phyloP scores from a whole-genome alignment of 2,113 vertebrate species.

The Gasterosteus aculeatus region DNA sequence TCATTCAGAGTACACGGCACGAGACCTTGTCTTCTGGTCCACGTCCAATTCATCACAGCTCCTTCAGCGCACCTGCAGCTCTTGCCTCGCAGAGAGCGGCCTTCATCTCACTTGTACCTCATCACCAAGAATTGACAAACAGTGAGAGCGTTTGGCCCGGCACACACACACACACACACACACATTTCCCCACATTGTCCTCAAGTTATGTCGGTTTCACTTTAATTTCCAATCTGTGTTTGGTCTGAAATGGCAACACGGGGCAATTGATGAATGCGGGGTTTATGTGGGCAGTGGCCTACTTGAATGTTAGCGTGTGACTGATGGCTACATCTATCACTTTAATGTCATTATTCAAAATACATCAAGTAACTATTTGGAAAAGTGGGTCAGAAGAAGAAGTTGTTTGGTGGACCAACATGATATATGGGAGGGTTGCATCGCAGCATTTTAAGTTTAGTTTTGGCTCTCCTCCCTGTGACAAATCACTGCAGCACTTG shows the following conservation, averaged over 20 bases:
- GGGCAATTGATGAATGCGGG: slow-evolving; percentile 65
- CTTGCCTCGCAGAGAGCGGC: slow-evolving; percentile 14
- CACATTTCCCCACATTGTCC: neutral
- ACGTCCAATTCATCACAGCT: slow-evolving; percentile 66
- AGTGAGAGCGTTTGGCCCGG: neutral
- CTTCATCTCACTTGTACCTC: slow-evolving; percentile 43
- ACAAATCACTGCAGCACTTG: slow-evolving; percentile 58
- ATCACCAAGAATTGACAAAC: slow-evolving; percentile 12
- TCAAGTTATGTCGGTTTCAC: slow-evolving; percentile 34
- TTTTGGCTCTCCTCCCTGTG: slow-evolving; percentile 50
- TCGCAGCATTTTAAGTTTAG: slow-evolving; percentile 53
- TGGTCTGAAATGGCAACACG: slow-evolving; percentile 52
- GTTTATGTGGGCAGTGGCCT: slow-evolving; percentile 70
- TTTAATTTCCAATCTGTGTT: slow-evolving; percentile 46
- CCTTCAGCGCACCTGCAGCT: slow-evolving; percentile 10
- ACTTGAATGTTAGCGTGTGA: slow-evolving; percentile 72
- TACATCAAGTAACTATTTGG: slow-evolving; percentile 52
- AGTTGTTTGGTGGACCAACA: slow-evolving; percentile 54
- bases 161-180: neutral
- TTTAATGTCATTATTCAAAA: slow-evolving; percentile 68
- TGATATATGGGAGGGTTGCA: slow-evolving; percentile 36
- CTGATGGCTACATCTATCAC: slow-evolving; percentile 77
- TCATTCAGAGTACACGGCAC: slow-evolving; percentile 38
- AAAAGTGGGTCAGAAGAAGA: slow-evolving; percentile 74
- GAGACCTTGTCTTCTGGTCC: slow-evolving; percentile 52